phyloP scores from a whole-genome alignment of 1,140 invertebrate genomes.

The Camponotus vicinus region DNA sequence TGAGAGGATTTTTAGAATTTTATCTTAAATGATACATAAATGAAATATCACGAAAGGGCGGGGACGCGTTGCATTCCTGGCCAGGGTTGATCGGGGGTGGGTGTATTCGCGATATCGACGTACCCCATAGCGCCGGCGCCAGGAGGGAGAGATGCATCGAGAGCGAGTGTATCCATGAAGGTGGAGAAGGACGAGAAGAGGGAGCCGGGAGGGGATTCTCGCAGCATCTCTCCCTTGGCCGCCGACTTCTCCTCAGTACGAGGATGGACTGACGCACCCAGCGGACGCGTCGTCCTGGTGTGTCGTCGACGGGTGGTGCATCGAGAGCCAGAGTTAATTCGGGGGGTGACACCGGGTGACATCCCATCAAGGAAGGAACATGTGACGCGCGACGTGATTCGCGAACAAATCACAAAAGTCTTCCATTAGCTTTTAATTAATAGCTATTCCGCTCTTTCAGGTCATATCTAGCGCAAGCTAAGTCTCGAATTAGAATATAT shows the following conservation, averaged over 20 bases:
- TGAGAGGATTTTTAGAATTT: background rate
- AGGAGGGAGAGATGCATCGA: constrained; percentile 47
- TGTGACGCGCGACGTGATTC: constrained; percentile 64
- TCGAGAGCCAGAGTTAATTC: constrained; percentile 28
- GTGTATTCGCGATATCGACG: constrained; percentile 78
- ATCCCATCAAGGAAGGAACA: constrained; percentile 40
- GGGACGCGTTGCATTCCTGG: constrained; percentile 48
- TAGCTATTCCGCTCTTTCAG: constrained; percentile 49
- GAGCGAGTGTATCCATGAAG: constrained; percentile 23
- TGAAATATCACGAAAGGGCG: constrained; percentile 62
- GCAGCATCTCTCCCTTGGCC: constrained; percentile 67
- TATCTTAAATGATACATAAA: constrained; percentile 1
- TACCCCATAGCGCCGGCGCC: constrained; percentile 80
- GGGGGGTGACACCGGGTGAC: constrained; percentile 8
- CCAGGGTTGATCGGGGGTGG: constrained; percentile 1
- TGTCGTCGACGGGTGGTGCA: constrained; percentile 53
- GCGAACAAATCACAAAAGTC: constrained; percentile 83
- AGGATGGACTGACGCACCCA: constrained; percentile 81
- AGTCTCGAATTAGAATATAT: constrained; percentile 52
- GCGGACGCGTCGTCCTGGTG: constrained; percentile 76
- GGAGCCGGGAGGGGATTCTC: constrained; percentile 23
- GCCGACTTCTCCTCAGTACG: constrained; percentile 76
- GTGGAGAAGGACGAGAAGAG: constrained; percentile 62
- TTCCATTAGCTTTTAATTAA: constrained; percentile 77
- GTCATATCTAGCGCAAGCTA: constrained; percentile 57